Evolutionary conservation across 2,888 invertebrate genomes (phyloP).

Genomic region (Ryuthela nishihirai): DNA sequence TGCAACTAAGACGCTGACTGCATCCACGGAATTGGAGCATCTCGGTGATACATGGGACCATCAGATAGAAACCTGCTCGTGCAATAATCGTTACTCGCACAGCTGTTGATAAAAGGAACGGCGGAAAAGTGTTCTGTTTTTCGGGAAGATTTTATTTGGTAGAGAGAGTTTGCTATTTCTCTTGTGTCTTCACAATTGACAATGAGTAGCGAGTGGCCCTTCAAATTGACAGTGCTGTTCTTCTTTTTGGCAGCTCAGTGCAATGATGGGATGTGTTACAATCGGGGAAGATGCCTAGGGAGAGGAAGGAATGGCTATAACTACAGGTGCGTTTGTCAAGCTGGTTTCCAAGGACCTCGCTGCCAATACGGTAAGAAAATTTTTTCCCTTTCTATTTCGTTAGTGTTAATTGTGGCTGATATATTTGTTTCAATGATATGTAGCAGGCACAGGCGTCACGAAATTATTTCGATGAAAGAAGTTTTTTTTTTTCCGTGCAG

Average conservation of each 20-base stretch:
- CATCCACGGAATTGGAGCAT: no score
- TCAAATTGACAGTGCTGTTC: constrained; percentile 22
- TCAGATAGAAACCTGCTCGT: no score
- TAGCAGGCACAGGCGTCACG: no score
- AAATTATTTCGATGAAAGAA: no score
- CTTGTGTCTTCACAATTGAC: neutral
- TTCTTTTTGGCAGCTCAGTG: constrained; percentile 32
- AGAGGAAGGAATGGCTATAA: constrained; percentile 14
- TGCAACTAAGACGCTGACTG: no score
- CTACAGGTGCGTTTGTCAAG: constrained; percentile 21
- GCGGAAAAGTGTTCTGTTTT: no score
- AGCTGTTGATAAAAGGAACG: no score
- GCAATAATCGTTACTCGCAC: no score
- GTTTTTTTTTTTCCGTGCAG: no score
- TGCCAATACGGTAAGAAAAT: constrained; percentile 33
- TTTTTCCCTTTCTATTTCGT: neutral
- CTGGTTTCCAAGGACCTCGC: constrained; percentile 26
- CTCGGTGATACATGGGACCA: no score
- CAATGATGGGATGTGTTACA: constrained; percentile 28
- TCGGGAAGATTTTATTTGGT: no score
- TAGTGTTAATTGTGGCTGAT: neutral
- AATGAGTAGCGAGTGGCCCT: constrained; percentile 1
- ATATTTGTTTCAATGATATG: neutral
- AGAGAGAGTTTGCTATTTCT: no score
- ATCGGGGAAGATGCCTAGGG: constrained; percentile 23